Base-by-base conservation (phyloP, 2,113 vertebrate species). In the Bujurquina vittata region DNA sequence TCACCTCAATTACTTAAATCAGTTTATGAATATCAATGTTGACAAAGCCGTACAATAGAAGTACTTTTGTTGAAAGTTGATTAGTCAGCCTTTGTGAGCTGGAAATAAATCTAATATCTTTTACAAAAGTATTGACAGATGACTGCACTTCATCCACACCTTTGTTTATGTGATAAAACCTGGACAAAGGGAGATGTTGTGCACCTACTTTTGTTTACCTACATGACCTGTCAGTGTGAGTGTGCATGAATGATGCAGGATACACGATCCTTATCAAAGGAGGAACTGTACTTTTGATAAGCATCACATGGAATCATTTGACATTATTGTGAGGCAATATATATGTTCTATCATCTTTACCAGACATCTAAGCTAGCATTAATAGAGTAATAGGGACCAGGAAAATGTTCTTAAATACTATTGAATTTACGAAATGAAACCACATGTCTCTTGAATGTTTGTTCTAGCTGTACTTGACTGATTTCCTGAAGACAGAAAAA, bases 151-250 rank as follows among this genome's bases (percentile, higher is more conserved):
- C 75, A 56, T 80, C 75, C 82, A n/a, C 26, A 20, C 57, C 65
- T 81, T 76, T 80, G 23, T 75, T 46, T 14, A 61, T 46, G 14
- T 18, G 14, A 87, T 81, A 37, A 84, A 87, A 61, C 17, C 72
- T 46, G 63, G 57, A 87, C 77, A 65, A 69, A 56, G 35, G 43
- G 74, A 84, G 60, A 31, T 14, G 40, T 72, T 75, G 56, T 79
- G 81, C 86, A 84, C 55, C 83, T 77, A 52, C 80, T 58, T 87
- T 86, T 84, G 89, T 93, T 91, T 89, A 83, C 78, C 77, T 58
- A 54, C 9, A 31, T 92, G 88, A 87, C 81, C 77, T 80, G 85
- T 90, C 56, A 5, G 15, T 22, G 46, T 22, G 29, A 2, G 20
- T 80, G 56, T 76, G 20, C 75, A 37, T 79, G 75, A 67, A 67